Evolutionary conservation across 2,113 vertebrate species (phyloP).

Genomic region (Lagenorhynchus albirostris): DNA sequence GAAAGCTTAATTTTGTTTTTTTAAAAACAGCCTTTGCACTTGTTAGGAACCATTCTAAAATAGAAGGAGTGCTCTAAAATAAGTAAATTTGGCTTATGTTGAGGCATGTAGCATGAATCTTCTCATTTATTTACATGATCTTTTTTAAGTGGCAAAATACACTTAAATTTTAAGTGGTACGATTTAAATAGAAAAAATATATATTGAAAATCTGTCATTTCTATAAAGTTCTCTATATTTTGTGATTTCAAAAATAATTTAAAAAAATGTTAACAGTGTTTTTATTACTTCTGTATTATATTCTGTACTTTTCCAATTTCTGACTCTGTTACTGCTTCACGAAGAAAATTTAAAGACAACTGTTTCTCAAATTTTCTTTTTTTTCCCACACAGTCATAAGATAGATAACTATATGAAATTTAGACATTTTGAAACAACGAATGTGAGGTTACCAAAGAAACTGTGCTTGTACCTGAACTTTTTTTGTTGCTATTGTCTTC

Average conservation of each 20-base stretch:
- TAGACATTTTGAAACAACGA: background rate
- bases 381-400: background rate
- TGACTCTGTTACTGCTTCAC: background rate
- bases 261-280: background rate
- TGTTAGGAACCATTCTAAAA: background rate
- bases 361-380: background rate
- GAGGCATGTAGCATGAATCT: background rate
- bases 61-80: background rate
- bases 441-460: slow-evolving; percentile 11
- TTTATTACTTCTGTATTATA: background rate
- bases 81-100: background rate
- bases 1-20: background rate
- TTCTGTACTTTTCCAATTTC: background rate
- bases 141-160: background rate
- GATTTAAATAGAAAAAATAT: background rate
- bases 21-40: background rate
- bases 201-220: background rate
- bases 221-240: background rate
- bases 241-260: background rate
- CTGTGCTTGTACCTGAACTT: background rate
- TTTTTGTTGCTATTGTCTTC: background rate
- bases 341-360: background rate
- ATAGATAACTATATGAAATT: background rate
- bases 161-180: background rate
- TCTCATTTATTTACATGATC: background rate